Evolutionary conservation across 1,140 invertebrate genomes (phyloP), one percentile per base, ranked within the genome.

Genomic region (Heliconius himera): DNA sequence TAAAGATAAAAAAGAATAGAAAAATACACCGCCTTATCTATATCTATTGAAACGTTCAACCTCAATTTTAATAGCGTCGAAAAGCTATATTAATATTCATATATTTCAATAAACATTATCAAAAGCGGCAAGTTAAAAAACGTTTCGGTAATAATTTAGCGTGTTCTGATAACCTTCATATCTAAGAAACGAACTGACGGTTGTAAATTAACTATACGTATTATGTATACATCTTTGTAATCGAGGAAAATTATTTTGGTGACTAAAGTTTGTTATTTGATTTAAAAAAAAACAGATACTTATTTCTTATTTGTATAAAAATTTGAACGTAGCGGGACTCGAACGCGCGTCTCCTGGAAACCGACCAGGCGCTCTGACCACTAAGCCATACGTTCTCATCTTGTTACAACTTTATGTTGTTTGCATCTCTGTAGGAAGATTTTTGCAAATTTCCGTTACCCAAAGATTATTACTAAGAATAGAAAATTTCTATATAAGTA

Each of bases 61-160:
- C 87, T 85, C 81, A 83, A 82, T 90, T 88, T 87, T 88, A 88
- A 91, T 89, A 89, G 90, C 88, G 90, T 89, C 86, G 83, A 85
- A 66, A 26, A 66, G 11, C 60, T 84, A 88, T 88, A 90, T 90
- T 91, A 91, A 91, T 90, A 89, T 90, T 91, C 60, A 36, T 75
- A 76, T 76, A 76, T 76, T 76, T 76, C 89, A 91, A 91, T 91
- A 91, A 91, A 87, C 86, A 88, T 90, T 88, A 90, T 90, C 87
- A 83, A 76, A 71, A 84, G 85, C 88, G 90, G 87, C 82, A 82
- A 89, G 76, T 84, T 88, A 54, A 86, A 89, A 89, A 90, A 83
- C 84, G 78, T 66, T 22, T 73, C 56, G 80, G 82, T 83, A 82
- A 82, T 87, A 89, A 91, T 90, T 91, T 91, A 89, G 87, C 87